These are phyloP conservation scores for Ametastegia equiseti DNA, from an alignment of 2,888 invertebrate genomes.

Conservation along the genomic window DNA sequence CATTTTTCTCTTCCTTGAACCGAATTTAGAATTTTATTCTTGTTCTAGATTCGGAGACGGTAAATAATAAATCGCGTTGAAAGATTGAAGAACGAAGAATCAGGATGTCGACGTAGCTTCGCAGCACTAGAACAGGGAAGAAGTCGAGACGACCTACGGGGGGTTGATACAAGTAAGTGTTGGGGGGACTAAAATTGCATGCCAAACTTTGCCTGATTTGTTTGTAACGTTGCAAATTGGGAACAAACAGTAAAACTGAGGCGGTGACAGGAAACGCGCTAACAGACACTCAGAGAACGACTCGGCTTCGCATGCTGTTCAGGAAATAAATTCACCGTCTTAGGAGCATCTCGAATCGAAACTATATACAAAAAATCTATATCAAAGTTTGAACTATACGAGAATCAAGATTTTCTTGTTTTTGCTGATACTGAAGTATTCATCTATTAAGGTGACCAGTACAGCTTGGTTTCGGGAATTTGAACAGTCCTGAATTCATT, in stretches of 20 bases:
- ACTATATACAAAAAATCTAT: neutral
- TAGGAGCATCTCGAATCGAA: neutral
- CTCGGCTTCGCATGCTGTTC: neutral
- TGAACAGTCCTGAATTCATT: too few relatives aligned
- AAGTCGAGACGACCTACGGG: neutral
- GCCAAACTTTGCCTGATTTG: constrained; percentile 64
- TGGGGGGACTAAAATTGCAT: constrained; percentile 62
- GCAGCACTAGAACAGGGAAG: neutral
- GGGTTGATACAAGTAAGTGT: constrained; percentile 37
- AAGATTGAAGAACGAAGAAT: neutral
- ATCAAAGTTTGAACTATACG: neutral
- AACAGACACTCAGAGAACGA: neutral
- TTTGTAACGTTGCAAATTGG: constrained; percentile 59
- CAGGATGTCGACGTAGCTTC: constrained; percentile 8
- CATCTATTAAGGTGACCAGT: too few relatives aligned
- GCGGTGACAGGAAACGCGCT: neutral
- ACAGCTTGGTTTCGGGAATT: too few relatives aligned
- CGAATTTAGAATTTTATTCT: neutral
- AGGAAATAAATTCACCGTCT: neutral
- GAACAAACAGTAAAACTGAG: constrained; percentile 58
- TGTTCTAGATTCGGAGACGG: neutral
- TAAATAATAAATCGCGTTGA: constrained; percentile 21
- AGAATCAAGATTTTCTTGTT: too few relatives aligned
- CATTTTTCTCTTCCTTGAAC: neutral
- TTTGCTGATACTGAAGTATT: neutral